phyloP scores from a whole-genome alignment of 1,140 invertebrate species.

The Mercenaria mercenaria region DNA sequence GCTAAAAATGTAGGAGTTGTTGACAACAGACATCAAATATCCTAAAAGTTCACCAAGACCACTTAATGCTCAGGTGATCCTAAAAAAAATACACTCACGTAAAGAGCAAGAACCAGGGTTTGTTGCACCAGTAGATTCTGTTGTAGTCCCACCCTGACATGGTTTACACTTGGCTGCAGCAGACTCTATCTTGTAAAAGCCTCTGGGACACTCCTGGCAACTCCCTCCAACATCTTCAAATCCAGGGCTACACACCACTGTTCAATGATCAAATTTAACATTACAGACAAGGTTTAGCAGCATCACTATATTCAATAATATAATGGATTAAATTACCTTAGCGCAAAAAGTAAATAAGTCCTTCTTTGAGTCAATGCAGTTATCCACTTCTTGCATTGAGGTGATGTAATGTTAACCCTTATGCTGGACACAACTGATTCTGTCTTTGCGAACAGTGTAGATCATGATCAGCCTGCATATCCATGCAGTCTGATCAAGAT shows the following conservation, averaged over 20 bases:
- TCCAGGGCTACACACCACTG: constrained; percentile 55
- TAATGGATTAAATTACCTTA: not conserved
- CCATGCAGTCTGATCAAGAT: too few relatives aligned
- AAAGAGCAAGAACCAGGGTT: not conserved
- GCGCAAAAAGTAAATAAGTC: too few relatives aligned
- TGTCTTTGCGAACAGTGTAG: too few relatives aligned
- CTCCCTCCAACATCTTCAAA: constrained; percentile 32
- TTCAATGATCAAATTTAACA: not conserved
- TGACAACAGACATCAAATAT: too few relatives aligned
- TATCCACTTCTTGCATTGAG: too few relatives aligned
- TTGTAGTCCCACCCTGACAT: constrained; percentile 3
- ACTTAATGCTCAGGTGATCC: too few relatives aligned
- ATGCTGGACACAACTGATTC: too few relatives aligned
- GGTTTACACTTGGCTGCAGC: constrained; percentile 41
- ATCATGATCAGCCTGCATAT: too few relatives aligned
- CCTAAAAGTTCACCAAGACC: too few relatives aligned
- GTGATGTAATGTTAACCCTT: not conserved
- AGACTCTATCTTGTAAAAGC: constrained; percentile 16
- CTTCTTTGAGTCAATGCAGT: too few relatives aligned
- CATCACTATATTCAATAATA: not conserved
- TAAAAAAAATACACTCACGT: too few relatives aligned
- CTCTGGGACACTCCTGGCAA: constrained; percentile 18
- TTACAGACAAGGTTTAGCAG: not conserved
- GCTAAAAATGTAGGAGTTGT: too few relatives aligned
- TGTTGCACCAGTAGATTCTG: not conserved